A percentile compares a stretch with the other conserved stretches of the same genome.
Conservation (phyloP, 2,888 invertebrate species). For the Acanthoscelides obtectus region DNA sequence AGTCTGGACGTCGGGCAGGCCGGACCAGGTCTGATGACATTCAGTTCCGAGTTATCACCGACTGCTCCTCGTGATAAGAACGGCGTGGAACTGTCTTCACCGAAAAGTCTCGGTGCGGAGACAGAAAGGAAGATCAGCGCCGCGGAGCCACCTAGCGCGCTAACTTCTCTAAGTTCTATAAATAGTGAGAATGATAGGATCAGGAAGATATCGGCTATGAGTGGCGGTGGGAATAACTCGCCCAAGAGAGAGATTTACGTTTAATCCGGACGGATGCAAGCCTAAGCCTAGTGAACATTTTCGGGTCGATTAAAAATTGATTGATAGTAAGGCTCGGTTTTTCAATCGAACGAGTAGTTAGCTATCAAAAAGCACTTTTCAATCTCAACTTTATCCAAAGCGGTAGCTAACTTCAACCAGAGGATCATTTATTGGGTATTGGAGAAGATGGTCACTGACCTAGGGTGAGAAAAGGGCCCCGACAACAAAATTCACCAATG, state of each 20-base stretch:
- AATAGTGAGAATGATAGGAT: slow-evolving; percentile 30
- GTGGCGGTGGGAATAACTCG: slow-evolving; percentile 40
- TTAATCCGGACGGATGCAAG: too few relatives aligned
- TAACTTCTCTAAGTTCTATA: neutral
- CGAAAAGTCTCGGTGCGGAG: slow-evolving; percentile 6
- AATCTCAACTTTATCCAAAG: too few relatives aligned
- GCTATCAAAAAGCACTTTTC: too few relatives aligned
- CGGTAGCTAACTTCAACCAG: too few relatives aligned
- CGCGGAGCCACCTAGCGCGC: neutral
- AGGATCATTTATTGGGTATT: too few relatives aligned
- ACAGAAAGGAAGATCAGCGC: slow-evolving; percentile 5
- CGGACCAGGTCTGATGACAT: neutral
- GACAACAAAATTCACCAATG: too few relatives aligned
- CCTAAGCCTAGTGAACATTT: too few relatives aligned
- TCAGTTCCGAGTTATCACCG: neutral
- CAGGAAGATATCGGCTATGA: slow-evolving; percentile 48
- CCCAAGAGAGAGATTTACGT: slow-evolving; percentile 56
- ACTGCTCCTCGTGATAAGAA: neutral
- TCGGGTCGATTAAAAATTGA: too few relatives aligned
- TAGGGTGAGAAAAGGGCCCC: too few relatives aligned
- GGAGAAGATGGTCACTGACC: too few relatives aligned
- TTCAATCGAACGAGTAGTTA: too few relatives aligned
- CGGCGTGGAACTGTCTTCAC: neutral
- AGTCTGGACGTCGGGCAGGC: neutral
- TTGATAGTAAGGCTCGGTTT: too few relatives aligned